These are phyloP conservation scores for Aleadryas rufinucha DNA, from an alignment of 2,113 vertebrate species.

Conservation along the genomic window DNA sequence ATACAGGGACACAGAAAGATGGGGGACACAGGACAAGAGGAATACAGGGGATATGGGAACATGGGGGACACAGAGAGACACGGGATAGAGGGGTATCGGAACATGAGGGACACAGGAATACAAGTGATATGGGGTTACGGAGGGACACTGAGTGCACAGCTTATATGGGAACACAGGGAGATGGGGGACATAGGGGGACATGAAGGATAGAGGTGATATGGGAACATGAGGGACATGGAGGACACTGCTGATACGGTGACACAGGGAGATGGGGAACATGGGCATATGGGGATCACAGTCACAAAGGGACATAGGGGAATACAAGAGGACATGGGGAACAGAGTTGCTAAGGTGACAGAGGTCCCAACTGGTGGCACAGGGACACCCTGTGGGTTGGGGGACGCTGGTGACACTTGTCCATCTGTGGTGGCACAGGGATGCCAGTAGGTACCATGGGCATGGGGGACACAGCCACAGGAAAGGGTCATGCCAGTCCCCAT, in stretches of 20 bases:
- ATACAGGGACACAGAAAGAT: background rate
- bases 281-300: background rate
- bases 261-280: background rate
- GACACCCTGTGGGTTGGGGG: no score
- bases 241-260: background rate
- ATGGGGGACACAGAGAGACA: background rate
- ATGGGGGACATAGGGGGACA: background rate
- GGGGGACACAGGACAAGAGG: background rate
- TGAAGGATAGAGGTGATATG: background rate
- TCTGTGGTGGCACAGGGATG: background rate
- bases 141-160: background rate
- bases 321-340: background rate
- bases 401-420: background rate
- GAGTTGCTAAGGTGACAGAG: background rate
- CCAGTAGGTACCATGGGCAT: background rate
- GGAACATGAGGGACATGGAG: background rate
- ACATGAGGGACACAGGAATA: background rate
- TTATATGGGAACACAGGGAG: background rate
- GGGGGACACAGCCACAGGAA: rapidly evolving
- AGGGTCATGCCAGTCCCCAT: background rate
- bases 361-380: background rate
- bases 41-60: background rate
- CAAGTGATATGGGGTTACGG: background rate
- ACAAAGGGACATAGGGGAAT: background rate
- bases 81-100: background rate